A percentile compares a stretch with the other conserved stretches of the same genome.
Conservation (phyloP, 2,113 vertebrate genomes). For the Cheilinus undulatus region DNA sequence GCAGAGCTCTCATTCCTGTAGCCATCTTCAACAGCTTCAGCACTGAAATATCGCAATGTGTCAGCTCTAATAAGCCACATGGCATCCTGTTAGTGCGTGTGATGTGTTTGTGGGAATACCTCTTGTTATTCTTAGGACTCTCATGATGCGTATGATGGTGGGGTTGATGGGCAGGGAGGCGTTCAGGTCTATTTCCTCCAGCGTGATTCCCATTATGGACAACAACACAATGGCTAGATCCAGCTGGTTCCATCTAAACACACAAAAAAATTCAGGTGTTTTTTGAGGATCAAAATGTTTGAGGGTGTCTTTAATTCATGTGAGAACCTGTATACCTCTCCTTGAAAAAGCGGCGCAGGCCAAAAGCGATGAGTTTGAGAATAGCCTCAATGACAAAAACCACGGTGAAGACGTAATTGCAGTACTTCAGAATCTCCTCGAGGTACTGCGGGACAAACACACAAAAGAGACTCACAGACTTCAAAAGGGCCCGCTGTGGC, state of each 20-base stretch:
- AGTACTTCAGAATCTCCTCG: conserved; percentile 95
- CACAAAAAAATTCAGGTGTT: conserved; percentile 11
- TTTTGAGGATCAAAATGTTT: neutral
- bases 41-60: conserved; percentile 80
- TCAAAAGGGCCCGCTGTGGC: neutral
- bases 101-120: conserved; percentile 55
- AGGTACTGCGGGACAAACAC: conserved; percentile 77
- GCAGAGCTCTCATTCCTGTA: conserved; percentile 94
- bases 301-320: conserved; percentile 15
- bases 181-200: conserved; percentile 80
- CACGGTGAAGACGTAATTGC: conserved; percentile 94
- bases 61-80: conserved; percentile 48
- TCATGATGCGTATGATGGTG: conserved; percentile 82
- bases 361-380: conserved; percentile 92
- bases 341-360: conserved; percentile 94
- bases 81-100: neutral
- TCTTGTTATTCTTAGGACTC: conserved; percentile 78
- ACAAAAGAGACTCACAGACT: conserved; percentile 23
- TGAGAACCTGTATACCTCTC: conserved; percentile 84
- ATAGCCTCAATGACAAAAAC: conserved; percentile 92
- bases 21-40: conserved; percentile 98
- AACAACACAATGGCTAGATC: conserved; percentile 80
- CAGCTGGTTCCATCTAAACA: conserved; percentile 80
- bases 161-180: conserved; percentile 81
- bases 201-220: conserved; percentile 80